Conservation (phyloP, 2,113 vertebrate genomes). For the Thalassoma bifasciatum region DNA sequence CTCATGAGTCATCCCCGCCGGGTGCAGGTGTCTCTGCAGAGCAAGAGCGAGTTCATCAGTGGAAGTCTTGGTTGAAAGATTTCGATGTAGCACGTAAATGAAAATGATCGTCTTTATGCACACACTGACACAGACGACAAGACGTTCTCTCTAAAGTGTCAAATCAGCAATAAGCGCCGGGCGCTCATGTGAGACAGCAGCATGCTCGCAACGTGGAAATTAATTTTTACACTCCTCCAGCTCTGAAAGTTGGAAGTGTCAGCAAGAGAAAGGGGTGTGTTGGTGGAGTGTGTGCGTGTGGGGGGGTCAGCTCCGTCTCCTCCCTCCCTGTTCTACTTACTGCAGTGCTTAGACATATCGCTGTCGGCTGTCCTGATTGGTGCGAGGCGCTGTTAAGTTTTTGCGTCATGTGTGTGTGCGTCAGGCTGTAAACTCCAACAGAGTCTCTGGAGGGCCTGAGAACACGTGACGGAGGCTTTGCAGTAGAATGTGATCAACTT, state of each 20-base stretch:
- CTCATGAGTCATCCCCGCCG: constrained; percentile 4
- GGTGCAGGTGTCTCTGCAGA: not conserved
- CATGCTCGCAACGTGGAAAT: constrained; percentile 40
- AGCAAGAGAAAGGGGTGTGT: not conserved
- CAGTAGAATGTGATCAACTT: constrained; percentile 43
- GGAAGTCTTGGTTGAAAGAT: constrained; percentile 48
- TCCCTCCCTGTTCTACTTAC: constrained; percentile 50
- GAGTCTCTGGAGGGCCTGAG: constrained; percentile 38
- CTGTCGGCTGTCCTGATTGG: constrained; percentile 69
- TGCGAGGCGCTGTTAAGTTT: constrained; percentile 68
- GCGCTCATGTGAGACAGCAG: constrained; percentile 53
- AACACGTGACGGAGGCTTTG: constrained; percentile 46
- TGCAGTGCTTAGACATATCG: constrained; percentile 63
- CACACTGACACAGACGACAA: constrained; percentile 37
- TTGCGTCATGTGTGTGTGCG: constrained; percentile 63
- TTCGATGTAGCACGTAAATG: constrained; percentile 53
- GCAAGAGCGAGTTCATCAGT: constrained; percentile 32
- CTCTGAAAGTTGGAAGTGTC: constrained; percentile 47
- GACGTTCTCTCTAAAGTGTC: constrained; percentile 59
- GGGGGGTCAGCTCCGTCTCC: constrained; percentile 26
- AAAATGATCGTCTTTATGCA: constrained; percentile 46
- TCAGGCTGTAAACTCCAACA: constrained; percentile 65
- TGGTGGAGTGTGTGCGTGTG: constrained; percentile 1
- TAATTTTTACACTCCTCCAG: constrained; percentile 50
- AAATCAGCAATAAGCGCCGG: constrained; percentile 63